Base-by-base conservation (phyloP, 2,113 vertebrate genomes). In the Athene noctua region DNA sequence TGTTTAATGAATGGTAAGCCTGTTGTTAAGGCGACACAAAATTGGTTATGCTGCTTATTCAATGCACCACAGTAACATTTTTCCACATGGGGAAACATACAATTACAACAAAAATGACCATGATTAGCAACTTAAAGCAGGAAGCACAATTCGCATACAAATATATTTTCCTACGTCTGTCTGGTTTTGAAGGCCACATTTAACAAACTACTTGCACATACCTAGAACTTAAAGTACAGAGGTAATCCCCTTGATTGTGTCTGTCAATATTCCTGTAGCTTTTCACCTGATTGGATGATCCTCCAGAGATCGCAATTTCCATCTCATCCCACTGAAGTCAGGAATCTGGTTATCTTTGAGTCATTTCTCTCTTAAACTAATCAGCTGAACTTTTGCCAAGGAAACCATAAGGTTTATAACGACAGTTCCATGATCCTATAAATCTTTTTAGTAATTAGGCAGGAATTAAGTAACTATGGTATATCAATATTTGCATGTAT, bases 1-100 rank as follows among this genome's bases (percentile, higher is more conserved):
- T 61, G 42, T 78, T 94, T 89, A 97, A 96, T 94, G 79, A 92
- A 92, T 86, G 42, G 65, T 61, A 93, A 96, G 51, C 25, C n/a
- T 95, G 59, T 90, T 94, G 57, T 91, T 94, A 94, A 92, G 68
- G 73, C 0, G 42, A 94, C 80, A 82, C 62, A 77, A 80, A 75
- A 92, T 80, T 75, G 32, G 54, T 75, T 72, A 58, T 81, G 49
- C 57, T 61, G 73, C 13, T 38, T 87, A 81, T 92, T 92, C 91
- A 73, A 0, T 44, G 21, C 68, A 75, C 13, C 57, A 87, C 30
- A 61, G 65, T 61, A 77, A 86, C 21, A 18, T 71, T 90, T 95
- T 89, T 91, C 83, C 88, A 87, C 86, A 40, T 54, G 73, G 92
- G 80, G 47, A 96, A 95, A 89, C 73, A 92, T 54, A 87, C 44